These are phyloP conservation scores for Rostratula benghalensis DNA, from an alignment of 2,113 vertebrate genomes.

Conservation along the genomic window DNA sequence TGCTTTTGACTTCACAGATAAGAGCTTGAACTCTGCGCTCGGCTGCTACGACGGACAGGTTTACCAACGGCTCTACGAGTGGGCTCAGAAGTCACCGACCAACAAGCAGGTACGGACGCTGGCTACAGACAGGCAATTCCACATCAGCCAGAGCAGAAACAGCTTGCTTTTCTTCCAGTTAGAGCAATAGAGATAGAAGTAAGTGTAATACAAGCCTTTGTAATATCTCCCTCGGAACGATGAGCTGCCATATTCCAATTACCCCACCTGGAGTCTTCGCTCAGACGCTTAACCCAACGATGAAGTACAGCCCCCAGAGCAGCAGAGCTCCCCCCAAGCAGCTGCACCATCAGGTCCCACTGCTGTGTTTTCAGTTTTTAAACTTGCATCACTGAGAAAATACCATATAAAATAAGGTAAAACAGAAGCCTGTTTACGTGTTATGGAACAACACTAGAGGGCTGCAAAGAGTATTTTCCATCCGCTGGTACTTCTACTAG, in stretches of 20 bases:
- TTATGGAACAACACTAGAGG: background rate
- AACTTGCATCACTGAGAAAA: background rate
- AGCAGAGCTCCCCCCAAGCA: background rate
- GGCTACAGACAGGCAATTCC: background rate
- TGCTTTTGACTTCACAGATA: slow-evolving; percentile 79
- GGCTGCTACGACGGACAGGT: slow-evolving; percentile 77
- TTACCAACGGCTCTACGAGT: slow-evolving; percentile 78
- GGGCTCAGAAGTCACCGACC: slow-evolving; percentile 75
- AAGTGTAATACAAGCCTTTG: background rate
- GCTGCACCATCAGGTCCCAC: background rate
- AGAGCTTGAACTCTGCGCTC: slow-evolving; percentile 73
- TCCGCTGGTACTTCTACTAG: background rate
- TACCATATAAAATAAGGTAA: background rate
- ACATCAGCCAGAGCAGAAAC: background rate
- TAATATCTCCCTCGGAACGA: background rate
- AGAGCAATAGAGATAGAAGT: background rate
- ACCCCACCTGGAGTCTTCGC: background rate
- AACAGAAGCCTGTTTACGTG: background rate
- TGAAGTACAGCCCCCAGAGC: background rate
- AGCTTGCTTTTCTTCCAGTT: background rate
- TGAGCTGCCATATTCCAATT: background rate
- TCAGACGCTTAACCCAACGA: background rate
- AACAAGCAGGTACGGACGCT: slow-evolving; percentile 73
- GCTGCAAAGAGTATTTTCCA: background rate
- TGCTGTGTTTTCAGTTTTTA: background rate